Conservation (phyloP, 2,797 vertebrate genomes). For the Lepilemur septentrionalis region DNA sequence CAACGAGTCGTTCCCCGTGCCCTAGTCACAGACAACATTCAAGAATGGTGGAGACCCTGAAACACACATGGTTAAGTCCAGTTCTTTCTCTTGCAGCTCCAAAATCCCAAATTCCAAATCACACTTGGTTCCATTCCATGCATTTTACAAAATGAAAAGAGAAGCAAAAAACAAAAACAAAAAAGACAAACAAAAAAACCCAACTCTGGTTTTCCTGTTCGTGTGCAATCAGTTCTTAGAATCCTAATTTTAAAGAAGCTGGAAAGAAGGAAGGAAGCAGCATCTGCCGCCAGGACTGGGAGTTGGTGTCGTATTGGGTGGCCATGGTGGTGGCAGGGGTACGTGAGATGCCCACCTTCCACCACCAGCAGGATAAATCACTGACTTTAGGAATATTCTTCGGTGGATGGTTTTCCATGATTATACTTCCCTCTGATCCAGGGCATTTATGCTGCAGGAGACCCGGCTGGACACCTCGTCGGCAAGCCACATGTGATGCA, state of each 20-base stretch:
- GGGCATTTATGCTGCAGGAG: slow-evolving; percentile 79
- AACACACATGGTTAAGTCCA: background rate
- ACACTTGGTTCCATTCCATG: background rate
- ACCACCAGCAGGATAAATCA: slow-evolving; percentile 77
- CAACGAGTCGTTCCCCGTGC: background rate
- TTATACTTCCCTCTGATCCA: slow-evolving; percentile 77
- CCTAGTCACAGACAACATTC: background rate
- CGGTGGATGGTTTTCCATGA: slow-evolving; percentile 74
- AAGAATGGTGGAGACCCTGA: rapidly evolving
- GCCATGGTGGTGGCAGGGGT: slow-evolving; percentile 30
- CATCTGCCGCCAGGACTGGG: background rate
- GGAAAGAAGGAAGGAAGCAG: background rate
- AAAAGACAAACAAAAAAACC: background rate
- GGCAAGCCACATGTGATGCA: slow-evolving; percentile 82
- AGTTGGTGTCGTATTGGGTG: slow-evolving; percentile 49
- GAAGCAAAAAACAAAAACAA: background rate
- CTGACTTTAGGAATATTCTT: slow-evolving; percentile 74
- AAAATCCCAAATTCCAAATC: background rate
- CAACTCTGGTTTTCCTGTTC: background rate
- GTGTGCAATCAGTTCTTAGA: background rate
- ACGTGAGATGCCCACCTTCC: slow-evolving; percentile 37
- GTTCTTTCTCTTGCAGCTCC: background rate
- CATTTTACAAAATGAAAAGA: slow-evolving; percentile 22
- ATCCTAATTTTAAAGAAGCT: slow-evolving; percentile 28
- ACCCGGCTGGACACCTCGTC: slow-evolving; percentile 81